A percentile compares a stretch with the other conserved stretches of the same genome.
Evolutionary conservation across 1,140 invertebrate genomes (phyloP).

Genomic region (Trinorchestia longiramus): DNA sequence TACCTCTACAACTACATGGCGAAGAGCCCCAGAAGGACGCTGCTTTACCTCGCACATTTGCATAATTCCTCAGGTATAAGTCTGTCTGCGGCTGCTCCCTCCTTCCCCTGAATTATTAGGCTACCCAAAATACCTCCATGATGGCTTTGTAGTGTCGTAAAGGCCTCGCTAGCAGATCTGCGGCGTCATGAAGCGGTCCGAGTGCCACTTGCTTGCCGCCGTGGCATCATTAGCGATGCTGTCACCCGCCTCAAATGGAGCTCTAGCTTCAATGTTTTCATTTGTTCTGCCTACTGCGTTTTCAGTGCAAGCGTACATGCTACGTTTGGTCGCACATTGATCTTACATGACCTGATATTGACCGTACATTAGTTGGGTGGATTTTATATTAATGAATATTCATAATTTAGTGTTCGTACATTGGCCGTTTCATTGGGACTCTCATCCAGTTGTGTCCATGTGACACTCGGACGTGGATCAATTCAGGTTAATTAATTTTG

Average conservation of each 20-base stretch:
- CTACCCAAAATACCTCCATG: slow-evolving; percentile 33
- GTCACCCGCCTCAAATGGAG: background rate
- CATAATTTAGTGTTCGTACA: background rate
- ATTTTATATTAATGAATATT: background rate
- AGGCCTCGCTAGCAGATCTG: slow-evolving; percentile 46
- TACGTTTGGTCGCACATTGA: background rate
- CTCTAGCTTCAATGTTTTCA: background rate
- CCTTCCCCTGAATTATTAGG: slow-evolving; percentile 44
- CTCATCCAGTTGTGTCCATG: too few relatives aligned
- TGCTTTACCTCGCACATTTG: background rate
- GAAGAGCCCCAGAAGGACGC: background rate
- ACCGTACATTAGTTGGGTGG: background rate
- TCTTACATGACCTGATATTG: background rate
- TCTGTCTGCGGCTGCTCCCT: background rate
- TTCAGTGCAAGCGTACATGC: background rate
- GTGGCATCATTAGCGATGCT: background rate
- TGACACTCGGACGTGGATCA: background rate
- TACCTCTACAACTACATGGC: background rate
- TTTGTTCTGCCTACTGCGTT: background rate
- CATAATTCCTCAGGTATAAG: slow-evolving; percentile 24
- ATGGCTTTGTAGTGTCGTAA: slow-evolving; percentile 45
- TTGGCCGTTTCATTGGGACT: too few relatives aligned
- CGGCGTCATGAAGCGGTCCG: slow-evolving; percentile 3
- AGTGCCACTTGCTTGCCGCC: slow-evolving; percentile 34
- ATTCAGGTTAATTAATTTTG: background rate